phyloP scores from a whole-genome alignment of 2,888 invertebrate genomes.

The Mycalesis mineus region DNA sequence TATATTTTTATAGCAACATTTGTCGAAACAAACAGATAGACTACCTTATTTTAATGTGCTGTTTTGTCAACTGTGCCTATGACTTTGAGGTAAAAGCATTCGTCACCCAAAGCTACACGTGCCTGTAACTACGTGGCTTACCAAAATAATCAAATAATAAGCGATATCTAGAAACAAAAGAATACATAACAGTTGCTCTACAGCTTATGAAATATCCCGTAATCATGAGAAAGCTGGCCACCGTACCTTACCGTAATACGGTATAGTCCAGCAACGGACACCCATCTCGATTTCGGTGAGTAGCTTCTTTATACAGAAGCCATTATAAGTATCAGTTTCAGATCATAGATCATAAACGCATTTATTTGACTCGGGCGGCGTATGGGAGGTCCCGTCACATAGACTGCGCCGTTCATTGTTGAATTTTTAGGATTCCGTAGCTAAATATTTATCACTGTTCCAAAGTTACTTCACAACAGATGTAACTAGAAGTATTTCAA shows the following conservation, averaged over 20 bases:
- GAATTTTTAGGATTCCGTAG: conserved; percentile 44
- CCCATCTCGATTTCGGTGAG: conserved; percentile 57
- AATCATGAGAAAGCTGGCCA: background rate
- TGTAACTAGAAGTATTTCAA: too few relatives aligned
- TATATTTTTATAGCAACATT: too few relatives aligned
- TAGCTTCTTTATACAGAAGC: conserved; percentile 76
- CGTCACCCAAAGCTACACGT: too few relatives aligned
- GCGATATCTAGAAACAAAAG: too few relatives aligned
- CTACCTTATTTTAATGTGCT: too few relatives aligned
- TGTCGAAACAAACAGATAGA: too few relatives aligned
- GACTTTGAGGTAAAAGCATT: too few relatives aligned
- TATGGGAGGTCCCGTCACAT: conserved; percentile 67
- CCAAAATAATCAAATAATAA: too few relatives aligned
- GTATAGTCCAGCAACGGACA: conserved; percentile 40
- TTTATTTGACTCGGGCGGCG: conserved; percentile 59
- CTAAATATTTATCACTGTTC: background rate
- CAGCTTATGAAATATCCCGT: background rate
- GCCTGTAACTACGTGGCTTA: too few relatives aligned
- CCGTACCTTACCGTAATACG: background rate
- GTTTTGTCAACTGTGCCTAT: too few relatives aligned
- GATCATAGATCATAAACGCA: conserved; percentile 77
- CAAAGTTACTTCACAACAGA: too few relatives aligned
- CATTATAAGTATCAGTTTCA: conserved; percentile 78
- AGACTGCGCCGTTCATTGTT: conserved; percentile 60
- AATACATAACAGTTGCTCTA: too few relatives aligned